These are phyloP conservation scores for Pluvialis apricaria DNA, from an alignment of 2,113 vertebrate species.

Conservation along the genomic window DNA sequence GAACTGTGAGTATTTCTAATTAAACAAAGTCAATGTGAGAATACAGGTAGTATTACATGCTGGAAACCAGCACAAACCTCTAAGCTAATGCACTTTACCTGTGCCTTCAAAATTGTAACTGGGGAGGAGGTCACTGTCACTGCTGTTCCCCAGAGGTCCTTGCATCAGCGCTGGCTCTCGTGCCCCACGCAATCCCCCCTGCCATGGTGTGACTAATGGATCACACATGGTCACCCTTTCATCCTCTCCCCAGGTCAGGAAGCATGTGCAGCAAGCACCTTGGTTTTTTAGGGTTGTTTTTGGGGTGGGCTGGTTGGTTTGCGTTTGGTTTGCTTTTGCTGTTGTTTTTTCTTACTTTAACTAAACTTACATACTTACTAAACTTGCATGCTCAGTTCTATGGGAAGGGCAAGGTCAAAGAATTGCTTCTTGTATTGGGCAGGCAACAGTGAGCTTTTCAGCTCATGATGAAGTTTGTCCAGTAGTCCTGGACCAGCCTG, in stretches of 20 bases:
- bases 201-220: background rate
- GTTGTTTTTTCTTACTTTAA: background rate
- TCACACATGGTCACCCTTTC: background rate
- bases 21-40: background rate
- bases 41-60: background rate
- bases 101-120: background rate
- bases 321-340: background rate
- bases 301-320: background rate
- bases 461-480: background rate
- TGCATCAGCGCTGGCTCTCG: background rate
- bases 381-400: background rate
- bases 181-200: background rate
- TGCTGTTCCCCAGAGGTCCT: background rate
- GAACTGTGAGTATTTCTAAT: background rate
- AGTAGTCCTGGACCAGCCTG: background rate
- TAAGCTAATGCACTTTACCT: background rate
- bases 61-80: background rate
- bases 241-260: background rate
- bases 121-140: background rate
- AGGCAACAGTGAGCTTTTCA: background rate
- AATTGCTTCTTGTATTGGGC: background rate
- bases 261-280: background rate
- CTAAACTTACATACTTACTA: background rate
- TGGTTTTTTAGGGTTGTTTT: background rate
- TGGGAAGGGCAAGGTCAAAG: background rate